These are phyloP conservation scores for Acanthis flammea DNA, from an alignment of 2,797 vertebrate species.

Conservation along the genomic window DNA sequence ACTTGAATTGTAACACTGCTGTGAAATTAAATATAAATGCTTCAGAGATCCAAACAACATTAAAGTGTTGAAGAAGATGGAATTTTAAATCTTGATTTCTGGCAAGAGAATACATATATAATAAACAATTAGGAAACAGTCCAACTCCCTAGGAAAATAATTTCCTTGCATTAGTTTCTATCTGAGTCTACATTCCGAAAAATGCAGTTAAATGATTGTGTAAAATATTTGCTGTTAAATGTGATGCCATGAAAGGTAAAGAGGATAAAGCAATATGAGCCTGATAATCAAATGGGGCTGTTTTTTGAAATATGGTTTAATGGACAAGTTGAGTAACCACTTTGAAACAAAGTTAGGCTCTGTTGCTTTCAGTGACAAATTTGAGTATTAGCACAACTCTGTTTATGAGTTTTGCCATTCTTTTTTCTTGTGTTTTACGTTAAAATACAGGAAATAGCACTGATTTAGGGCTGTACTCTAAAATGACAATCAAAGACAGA, in stretches of 20 bases:
- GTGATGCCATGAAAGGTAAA: not conserved
- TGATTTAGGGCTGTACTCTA: slow-evolving; percentile 54
- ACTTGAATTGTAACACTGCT: slow-evolving; percentile 30
- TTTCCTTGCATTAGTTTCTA: slow-evolving; percentile 21
- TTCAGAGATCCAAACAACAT: slow-evolving; percentile 37
- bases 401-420: slow-evolving; percentile 16
- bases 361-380: slow-evolving; percentile 10
- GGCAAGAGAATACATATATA: not conserved
- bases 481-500: slow-evolving; percentile 8
- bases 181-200: slow-evolving; percentile 5
- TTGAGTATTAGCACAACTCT: slow-evolving; percentile 43
- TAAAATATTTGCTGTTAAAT: slow-evolving; percentile 44
- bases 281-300: not conserved
- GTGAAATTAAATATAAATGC: slow-evolving; percentile 64
- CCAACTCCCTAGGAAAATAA: slow-evolving; percentile 13
- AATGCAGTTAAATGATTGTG: not conserved
- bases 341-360: slow-evolving; percentile 44
- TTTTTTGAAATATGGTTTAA: slow-evolving; percentile 24
- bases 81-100: slow-evolving; percentile 48
- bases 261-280: not conserved
- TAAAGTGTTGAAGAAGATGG: slow-evolving; percentile 39
- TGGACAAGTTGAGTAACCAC: not conserved
- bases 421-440: slow-evolving; percentile 19
- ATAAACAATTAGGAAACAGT: slow-evolving; percentile 39
- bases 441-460: not conserved